Percentiles rank a stretch among this genome's conserved stretches.
These are phyloP conservation scores for Tridacna crocea DNA, from an alignment of 2,888 invertebrate species.

Conservation along the genomic window DNA sequence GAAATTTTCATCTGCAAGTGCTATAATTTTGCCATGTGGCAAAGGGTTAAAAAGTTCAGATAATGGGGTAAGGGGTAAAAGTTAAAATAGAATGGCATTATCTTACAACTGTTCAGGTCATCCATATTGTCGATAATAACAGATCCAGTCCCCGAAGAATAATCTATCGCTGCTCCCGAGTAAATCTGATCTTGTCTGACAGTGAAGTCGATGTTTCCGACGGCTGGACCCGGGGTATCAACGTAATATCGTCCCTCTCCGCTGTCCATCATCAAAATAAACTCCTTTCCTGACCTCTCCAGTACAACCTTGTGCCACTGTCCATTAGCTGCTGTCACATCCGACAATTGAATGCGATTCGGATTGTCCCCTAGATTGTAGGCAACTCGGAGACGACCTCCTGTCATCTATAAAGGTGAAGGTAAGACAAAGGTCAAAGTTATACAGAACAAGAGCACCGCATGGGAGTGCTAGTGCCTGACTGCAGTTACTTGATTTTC, in stretches of 20 bases:
- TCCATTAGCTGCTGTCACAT: slow-evolving; percentile 95
- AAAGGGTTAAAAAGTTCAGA: no score
- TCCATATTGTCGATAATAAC: slow-evolving; percentile 1
- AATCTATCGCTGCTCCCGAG: slow-evolving; percentile 61
- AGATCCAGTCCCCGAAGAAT: slow-evolving; percentile 11
- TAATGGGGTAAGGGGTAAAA: no score
- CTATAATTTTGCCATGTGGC: no score
- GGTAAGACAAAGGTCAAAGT: no score
- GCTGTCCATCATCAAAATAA: slow-evolving; percentile 94
- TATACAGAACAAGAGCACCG: no score
- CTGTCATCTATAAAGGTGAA: slow-evolving; percentile 89
- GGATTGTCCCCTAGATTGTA: slow-evolving; percentile 96
- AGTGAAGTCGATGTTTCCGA: slow-evolving; percentile 50
- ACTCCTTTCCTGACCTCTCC: slow-evolving; percentile 95
- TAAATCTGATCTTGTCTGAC: slow-evolving; percentile 54
- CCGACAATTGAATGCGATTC: slow-evolving; percentile 90
- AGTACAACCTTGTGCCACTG: slow-evolving; percentile 98
- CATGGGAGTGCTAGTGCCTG: no score
- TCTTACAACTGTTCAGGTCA: slow-evolving; percentile 33
- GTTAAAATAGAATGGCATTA: no score
- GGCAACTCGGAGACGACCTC: slow-evolving; percentile 93
- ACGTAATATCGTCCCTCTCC: slow-evolving; percentile 90
- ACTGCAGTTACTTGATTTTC: no score
- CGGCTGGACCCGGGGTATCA: slow-evolving; percentile 84
- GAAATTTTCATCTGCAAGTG: no score